phyloP scores from a whole-genome alignment of 1,140 invertebrate species.

The Mamestra configurata region DNA sequence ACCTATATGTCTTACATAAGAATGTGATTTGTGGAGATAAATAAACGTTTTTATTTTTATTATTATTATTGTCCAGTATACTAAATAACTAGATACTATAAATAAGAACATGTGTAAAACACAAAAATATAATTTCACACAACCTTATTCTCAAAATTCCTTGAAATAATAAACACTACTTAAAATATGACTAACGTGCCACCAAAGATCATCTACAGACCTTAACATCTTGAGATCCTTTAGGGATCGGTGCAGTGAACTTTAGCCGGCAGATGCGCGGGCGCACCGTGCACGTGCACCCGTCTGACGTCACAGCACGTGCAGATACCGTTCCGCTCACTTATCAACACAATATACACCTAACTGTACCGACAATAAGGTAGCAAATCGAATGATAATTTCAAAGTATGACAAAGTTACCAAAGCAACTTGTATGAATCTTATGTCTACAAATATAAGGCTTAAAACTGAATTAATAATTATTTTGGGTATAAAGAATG shows the following conservation, averaged over 20 bases:
- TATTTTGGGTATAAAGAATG: no score
- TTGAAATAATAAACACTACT: background rate
- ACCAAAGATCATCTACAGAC: constrained; percentile 34
- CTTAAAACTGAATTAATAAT: background rate
- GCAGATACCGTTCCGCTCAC: background rate
- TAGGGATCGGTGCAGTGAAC: constrained; percentile 59
- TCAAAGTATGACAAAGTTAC: background rate
- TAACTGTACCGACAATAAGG: constrained; percentile 8
- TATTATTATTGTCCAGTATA: no score
- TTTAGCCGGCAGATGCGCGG: constrained; percentile 58
- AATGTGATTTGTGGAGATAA: no score
- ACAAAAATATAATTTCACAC: background rate
- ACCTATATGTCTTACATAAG: no score
- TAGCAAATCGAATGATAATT: constrained; percentile 13
- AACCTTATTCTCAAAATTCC: no score
- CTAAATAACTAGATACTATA: no score
- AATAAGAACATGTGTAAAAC: background rate
- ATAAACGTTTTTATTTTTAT: no score
- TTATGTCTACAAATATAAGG: background rate
- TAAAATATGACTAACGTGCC: background rate
- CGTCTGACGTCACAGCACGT: constrained; percentile 38
- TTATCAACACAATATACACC: background rate
- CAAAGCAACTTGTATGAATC: background rate
- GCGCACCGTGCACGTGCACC: constrained; percentile 56
- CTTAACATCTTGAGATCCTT: constrained; percentile 42